phyloP scores from a whole-genome alignment of 2,888 invertebrate species.

The Dinocampus coccinellae region DNA sequence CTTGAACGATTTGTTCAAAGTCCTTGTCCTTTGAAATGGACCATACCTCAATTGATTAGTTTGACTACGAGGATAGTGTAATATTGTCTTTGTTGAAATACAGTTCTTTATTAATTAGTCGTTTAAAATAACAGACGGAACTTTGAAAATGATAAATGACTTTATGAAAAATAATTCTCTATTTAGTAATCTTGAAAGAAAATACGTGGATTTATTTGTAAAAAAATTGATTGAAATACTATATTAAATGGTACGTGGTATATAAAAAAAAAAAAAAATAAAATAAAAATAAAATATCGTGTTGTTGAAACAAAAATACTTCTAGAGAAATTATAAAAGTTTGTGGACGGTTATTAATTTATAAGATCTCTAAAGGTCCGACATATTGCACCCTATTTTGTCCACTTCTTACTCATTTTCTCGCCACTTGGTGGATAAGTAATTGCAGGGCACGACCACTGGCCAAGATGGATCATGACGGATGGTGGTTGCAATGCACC shows the following conservation, averaged over 20 bases:
- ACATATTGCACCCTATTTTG: conserved; percentile 17
- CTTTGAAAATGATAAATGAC: too few relatives aligned
- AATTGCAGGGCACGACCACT: conserved; percentile 44
- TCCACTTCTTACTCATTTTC: conserved; percentile 40
- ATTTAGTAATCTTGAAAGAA: not conserved
- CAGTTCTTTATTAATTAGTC: not conserved
- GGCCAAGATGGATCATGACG: conserved; percentile 58
- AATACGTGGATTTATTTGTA: too few relatives aligned
- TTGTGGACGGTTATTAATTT: conserved; percentile 42
- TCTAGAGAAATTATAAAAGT: conserved; percentile 40
- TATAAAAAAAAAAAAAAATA: not conserved
- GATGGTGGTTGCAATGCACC: conserved; percentile 47
- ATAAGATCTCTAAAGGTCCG: conserved; percentile 37
- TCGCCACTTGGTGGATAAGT: conserved; percentile 44
- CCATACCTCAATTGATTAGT: not conserved
- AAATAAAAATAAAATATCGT: conserved; percentile 2
- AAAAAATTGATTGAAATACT: too few relatives aligned
- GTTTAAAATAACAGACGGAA: not conserved
- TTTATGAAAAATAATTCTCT: not conserved
- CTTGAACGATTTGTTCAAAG: not conserved
- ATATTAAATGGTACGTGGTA: not conserved
- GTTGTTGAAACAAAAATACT: not conserved
- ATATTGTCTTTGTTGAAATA: not conserved
- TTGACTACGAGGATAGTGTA: not conserved
- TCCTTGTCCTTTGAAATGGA: not conserved